Conservation (phyloP, 2,797 vertebrate species). For the Paramormyrops hopkinsi region DNA sequence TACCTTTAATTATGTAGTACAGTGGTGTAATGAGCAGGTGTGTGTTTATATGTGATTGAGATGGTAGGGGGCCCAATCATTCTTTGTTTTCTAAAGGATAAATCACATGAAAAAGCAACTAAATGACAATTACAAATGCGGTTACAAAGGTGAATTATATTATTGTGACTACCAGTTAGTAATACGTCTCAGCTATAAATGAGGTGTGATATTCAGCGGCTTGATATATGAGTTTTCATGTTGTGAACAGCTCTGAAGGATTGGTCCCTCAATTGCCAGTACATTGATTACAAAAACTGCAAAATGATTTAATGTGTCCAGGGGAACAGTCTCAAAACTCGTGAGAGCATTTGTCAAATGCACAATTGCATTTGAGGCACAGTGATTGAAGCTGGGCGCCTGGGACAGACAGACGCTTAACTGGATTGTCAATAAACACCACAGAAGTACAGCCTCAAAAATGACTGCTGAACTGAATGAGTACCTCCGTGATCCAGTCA, state of each 20-base stretch:
- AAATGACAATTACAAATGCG: background rate
- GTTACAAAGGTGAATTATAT: background rate
- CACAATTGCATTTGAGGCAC: background rate
- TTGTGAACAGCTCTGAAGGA: background rate
- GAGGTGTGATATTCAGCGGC: background rate
- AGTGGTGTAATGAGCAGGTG: background rate
- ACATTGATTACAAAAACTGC: background rate
- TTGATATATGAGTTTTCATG: background rate
- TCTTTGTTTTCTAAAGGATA: background rate
- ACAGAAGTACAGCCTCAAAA: background rate
- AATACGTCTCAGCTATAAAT: background rate
- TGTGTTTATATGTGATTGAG: background rate
- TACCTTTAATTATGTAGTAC: background rate
- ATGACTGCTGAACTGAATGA: background rate
- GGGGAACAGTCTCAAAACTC: background rate
- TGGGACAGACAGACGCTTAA: background rate
- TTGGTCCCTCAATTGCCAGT: background rate
- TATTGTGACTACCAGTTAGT: background rate
- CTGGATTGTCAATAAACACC: background rate
- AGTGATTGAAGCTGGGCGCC: background rate
- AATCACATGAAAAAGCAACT: background rate
- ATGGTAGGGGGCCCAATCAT: background rate
- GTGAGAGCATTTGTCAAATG: background rate
- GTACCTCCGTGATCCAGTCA: background rate
- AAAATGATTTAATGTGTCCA: background rate